Base-by-base conservation (phyloP, 1,140 invertebrate genomes). In the Prorops nasuta region DNA sequence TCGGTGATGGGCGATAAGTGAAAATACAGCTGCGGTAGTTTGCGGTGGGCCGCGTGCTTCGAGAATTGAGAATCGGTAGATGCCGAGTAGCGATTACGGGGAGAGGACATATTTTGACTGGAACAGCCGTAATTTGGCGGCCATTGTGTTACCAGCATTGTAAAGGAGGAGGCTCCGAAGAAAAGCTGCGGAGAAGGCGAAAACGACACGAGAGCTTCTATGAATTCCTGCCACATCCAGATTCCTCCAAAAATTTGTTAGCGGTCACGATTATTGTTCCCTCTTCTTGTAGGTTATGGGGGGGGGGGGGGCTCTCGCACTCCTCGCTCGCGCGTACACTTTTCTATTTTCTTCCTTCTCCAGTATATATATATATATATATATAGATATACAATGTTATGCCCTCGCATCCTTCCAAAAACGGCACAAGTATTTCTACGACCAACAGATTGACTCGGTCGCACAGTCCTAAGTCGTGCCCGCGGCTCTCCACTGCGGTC, bases 21-120 rank as follows among this genome's bases (percentile, higher is more conserved):
- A 74, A 74, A 75, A 73, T 72, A 73, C 72, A 75, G 72, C 70
- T 75, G 72, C 62, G n/a, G n/a, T n/a, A 64, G 69, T 68, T 69
- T 74, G 71, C 62, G 73, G 67, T 67, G 58, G 51, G 52, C 56
- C 63, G 54, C n/a, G 70, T 68, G 79, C 58, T 36, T n/a, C n/a
- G n/a, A n/a, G n/a, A n/a, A n/a, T n/a, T 53, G 46, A 41, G 38
- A 48, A 51, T 28, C 43, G 38, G n/a, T 60, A 67, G 65, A 69
- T 69, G 50, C 35, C 22, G 16, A 49, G 44, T 54, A 45, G 45
- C 51, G 62, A 55, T 59, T 56, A 52, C 44, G 37, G 12, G 50
- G 45, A 58, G 54, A 51, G 47, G 47, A 56, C 49, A 64, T 74
- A 74, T 74, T 74, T 74, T 75, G 71, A 73, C 70, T 71, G 66